Evolutionary conservation across 2,888 invertebrate genomes (phyloP), one percentile per base, ranked within the genome.

Genomic region (Drosophila birchii): DNA sequence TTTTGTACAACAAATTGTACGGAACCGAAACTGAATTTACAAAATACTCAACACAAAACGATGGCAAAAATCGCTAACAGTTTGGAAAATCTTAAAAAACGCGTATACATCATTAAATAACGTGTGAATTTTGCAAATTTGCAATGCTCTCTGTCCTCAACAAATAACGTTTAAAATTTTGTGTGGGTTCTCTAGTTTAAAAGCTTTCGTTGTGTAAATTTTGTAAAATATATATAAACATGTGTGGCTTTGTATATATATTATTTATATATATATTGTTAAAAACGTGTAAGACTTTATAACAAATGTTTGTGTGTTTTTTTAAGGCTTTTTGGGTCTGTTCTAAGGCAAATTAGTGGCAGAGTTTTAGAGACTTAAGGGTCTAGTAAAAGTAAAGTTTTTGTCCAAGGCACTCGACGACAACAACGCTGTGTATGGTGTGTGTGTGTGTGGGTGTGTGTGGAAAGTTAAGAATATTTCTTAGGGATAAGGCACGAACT

Each of bases 1-100:
- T 82, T 81, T 85, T 82, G 81, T 79, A 84, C 81, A 81, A 79
- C 75, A 86, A 86, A 86, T 83, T 86, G 81, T 84, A 81, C 81
- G 75, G 75, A 86, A 85, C 80, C 80, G 80, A 86, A 80, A 84
- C 38, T 64, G 62, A 71, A 71, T 72, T 64, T 54, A 53, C 41
- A 68, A 62, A 72, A 53, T 58, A 73, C 58, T 64, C 77, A 69
- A 78, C 69, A 41, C 57, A 68, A 54, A 53, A 61, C 68, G 55
- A 69, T 53, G 54, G 45, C 57, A 60, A 66, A 68, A 76, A 69
- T 55, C 32, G 63, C 75, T 69, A 76, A 76, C 64, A 68, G 58
- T 62, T 76, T 64, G 41, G 41, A 63, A 74, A 55, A 51, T 55
- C 56, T 70, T 57, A 63, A 66, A 56, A 78, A 74, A 81, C 70